A percentile compares a stretch with the other conserved stretches of the same genome.
Evolutionary conservation across 2,888 invertebrate genomes (phyloP).

Genomic region (Andricus curvator): DNA sequence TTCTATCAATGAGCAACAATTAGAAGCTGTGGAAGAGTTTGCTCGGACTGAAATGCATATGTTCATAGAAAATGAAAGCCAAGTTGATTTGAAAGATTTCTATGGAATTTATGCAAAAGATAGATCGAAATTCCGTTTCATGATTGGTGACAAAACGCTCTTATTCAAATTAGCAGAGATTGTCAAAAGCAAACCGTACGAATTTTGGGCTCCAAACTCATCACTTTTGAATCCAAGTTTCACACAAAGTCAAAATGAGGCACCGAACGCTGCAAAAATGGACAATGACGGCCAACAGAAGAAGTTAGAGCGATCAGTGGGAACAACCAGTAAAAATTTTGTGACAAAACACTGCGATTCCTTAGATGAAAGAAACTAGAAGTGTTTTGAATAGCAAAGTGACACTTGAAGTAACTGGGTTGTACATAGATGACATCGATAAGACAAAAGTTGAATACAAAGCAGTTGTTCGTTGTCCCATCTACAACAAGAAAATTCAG

Average conservation of each 20-base stretch:
- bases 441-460: slow-evolving; percentile 16
- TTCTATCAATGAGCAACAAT: background rate
- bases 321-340: slow-evolving; percentile 17
- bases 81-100: slow-evolving; percentile 19
- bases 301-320: slow-evolving; percentile 15
- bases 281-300: background rate
- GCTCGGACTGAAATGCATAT: slow-evolving; percentile 25
- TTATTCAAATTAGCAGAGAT: background rate
- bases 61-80: slow-evolving; percentile 27
- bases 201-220: slow-evolving; percentile 30
- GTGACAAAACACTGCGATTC: slow-evolving; percentile 6
- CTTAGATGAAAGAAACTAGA: background rate
- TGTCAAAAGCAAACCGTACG: background rate
- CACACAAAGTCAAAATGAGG: background rate
- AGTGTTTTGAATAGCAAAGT: background rate
- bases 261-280: background rate
- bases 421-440: background rate
- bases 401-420: slow-evolving; percentile 11
- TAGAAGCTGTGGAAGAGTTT: slow-evolving; percentile 14
- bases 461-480: slow-evolving; percentile 2
- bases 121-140: slow-evolving; percentile 22
- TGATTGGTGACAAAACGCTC: slow-evolving; percentile 22
- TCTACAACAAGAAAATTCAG: background rate
- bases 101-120: slow-evolving; percentile 25
- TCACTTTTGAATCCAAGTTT: background rate